Evolutionary conservation across 2,888 invertebrate genomes (phyloP), one percentile per base, ranked within the genome.

Genomic region (Tricholauxania praeusta): DNA sequence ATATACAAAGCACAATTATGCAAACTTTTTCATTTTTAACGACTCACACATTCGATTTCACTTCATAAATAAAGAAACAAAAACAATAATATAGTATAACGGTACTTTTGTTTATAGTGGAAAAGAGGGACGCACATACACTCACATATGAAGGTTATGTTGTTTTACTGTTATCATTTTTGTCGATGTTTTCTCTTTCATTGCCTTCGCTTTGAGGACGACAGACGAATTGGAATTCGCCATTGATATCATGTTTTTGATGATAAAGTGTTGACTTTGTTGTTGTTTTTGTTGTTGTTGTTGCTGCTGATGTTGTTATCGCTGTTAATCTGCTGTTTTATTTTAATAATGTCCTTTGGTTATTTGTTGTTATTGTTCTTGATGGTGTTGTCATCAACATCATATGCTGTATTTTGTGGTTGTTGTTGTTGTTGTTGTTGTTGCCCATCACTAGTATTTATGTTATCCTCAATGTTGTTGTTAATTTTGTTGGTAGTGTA

Each of bases 331-430:
- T 81, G 77, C 77, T 84, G 81, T 75, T 80, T 84, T 81, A 84
- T 81, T 78, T 82, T 81, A 79, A 82, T 80, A 63, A 82, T 82
- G 80, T 84, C 83, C 82, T 82, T 82, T 80, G 81, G 80, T 77
- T 81, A 82, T 72, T 66, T 71, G 22, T 67, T 71, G 66, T 75
- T 60, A 12, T 64, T 76, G 72, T 64, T 76, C 74, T 62, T 78
- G 70, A 10, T 72, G 72, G 8, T 76, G 75, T 65, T 76, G 75
- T 63, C 68, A 59, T 65, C 65, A 57, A 57, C 64, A 74, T 57
- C 71, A 15, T 71, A 32, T 79, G 76, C 39, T 75, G 78, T 49
- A 39, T 39, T 39, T 48, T 62, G 69, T 10, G 76, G 74, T 32
- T 79, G 17, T 74, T 74, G 59, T 71, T 79, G 79, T 80, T 66